Base-by-base conservation (phyloP, 2,113 vertebrate genomes). In the Xenus cinereus region DNA sequence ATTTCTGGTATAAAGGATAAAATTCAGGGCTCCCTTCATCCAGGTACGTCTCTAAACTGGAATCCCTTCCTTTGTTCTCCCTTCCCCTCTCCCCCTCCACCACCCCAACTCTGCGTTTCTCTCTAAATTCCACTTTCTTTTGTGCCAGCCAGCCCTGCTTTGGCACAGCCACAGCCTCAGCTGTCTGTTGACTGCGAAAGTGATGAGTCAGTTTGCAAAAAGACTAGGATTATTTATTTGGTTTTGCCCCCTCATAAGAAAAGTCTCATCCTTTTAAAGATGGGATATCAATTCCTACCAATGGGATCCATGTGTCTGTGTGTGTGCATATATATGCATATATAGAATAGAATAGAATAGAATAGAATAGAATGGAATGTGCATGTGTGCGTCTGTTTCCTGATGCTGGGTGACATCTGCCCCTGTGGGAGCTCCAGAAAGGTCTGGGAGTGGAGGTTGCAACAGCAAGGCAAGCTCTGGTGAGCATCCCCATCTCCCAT, bases 251-350 rank as follows among this genome's bases (percentile, higher is more conserved):
- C 7, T 62, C 30, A 13, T 48, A n/a, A 64, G 27, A 39, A 74
- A 57, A 12, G 3, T 62, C 10, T 72, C 4, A 14, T 20, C 6
- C 4, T 84, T 43, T 71, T 84, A 46, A 72, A 84, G 50, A 19
- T 13, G 71, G 39, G 13, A 35, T 37, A 20, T 20, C 5, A 35
- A 6, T 54, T 88, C 21, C 19, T 88, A 5, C 24, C 18, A 28
- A 27, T 56, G n/a, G 41, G 32, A 60, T 26, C 14, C 27, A 59
- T 7, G 14, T 0, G 0, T 32, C 14, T 23, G 2, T 21, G 7
- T 37, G 18, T 14, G 9, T n/a, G 8, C 26, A 27, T 21, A 10
- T n/a, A 19, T n/a, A 33, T 56, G 10, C n/a, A 9, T 56, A 51
- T n/a, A n/a, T 9, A 33, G 60, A 37, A 60, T 10, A 51, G 54